A percentile compares a stretch with the other conserved stretches of the same genome.
phyloP scores from a whole-genome alignment of 2,797 vertebrate genomes.

The Huso huso region DNA sequence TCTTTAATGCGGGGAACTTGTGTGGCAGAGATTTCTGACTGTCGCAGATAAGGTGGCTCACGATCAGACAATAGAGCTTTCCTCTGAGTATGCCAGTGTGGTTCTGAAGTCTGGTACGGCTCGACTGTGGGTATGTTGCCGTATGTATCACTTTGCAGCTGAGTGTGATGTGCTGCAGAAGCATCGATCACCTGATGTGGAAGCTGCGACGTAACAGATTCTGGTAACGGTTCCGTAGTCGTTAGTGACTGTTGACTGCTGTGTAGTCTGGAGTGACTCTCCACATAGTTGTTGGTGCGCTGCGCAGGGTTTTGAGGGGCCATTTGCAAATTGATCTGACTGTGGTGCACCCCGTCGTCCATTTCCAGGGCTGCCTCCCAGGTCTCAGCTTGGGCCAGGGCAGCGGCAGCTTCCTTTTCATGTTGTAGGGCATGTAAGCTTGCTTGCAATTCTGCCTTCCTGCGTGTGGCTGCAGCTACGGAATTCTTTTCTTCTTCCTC shows the following conservation, averaged over 20 bases:
- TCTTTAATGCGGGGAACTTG: no score
- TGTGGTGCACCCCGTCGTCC: not conserved
- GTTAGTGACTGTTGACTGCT: not conserved
- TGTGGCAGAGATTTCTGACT: no score
- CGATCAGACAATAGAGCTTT: no score
- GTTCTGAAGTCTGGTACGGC: no score
- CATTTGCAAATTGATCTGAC: no score
- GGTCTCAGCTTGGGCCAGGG: not conserved
- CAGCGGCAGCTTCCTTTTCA: not conserved
- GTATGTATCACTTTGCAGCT: not conserved
- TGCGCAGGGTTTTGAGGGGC: not conserved
- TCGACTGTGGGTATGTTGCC: no score
- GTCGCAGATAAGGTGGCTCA: no score
- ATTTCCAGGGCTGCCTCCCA: slow-evolving; percentile 10
- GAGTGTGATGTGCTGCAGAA: not conserved
- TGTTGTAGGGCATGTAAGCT: no score
- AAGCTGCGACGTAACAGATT: not conserved
- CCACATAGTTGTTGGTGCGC: not conserved
- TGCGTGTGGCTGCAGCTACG: no score
- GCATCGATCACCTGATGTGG: not conserved
- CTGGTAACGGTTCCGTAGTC: not conserved
- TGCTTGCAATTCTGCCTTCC: no score
- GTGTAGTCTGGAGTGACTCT: not conserved
- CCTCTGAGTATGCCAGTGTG: no score
- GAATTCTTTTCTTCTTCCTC: no score